Evolutionary conservation across 2,113 vertebrate genomes (phyloP), one percentile per base, ranked within the genome.

Genomic region (western clawed frog (Xenopus tropicalis)): DNA sequence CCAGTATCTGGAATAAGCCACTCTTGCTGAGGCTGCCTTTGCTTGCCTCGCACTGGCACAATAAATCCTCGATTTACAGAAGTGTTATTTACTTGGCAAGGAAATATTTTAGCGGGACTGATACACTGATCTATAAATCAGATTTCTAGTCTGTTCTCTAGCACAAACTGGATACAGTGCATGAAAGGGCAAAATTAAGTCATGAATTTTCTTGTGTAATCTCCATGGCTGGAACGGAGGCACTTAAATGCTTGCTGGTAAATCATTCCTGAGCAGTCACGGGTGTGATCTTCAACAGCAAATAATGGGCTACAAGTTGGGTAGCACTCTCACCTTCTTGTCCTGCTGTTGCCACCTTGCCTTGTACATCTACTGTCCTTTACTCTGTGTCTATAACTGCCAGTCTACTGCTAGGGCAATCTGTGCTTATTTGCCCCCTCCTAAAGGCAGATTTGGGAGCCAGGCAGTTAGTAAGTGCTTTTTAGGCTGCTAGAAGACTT

Each of bases 21-120:
- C 61, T 54, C 8, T 54, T 21, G 19, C 62, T 16, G 14, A 46
- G 20, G 10, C 29, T 46, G 14, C 54, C 51, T 57, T 43, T 54
- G 44, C 37, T 20, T 25, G 42, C 24, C 51, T 54, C 1, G 10
- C 54, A 9, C 21, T 44, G 25, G 25, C 61, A 64, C 20, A 65
- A 64, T 64, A 72, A 72, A 66, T 66, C 24, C 51, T 44, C 25
- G n/a, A 8, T 65, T 72, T 64, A 37, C 71, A 44, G 62, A 64
- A 58, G 43, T 72, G 25, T 57, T 72, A 66, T 66, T 72, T 72
- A 72, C 61, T 64, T 54, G 24, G 54, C 63, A n/a, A 61, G n/a
- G 29, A 72, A 64, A 64, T 72, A 65, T 64, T 72, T 65, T 64
- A 64, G 61, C 48, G 23, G 13, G 48, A 24, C 21, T 54, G 61